phyloP scores from a whole-genome alignment of 2,113 vertebrate genomes.

The Cyanocitta stelleri region DNA sequence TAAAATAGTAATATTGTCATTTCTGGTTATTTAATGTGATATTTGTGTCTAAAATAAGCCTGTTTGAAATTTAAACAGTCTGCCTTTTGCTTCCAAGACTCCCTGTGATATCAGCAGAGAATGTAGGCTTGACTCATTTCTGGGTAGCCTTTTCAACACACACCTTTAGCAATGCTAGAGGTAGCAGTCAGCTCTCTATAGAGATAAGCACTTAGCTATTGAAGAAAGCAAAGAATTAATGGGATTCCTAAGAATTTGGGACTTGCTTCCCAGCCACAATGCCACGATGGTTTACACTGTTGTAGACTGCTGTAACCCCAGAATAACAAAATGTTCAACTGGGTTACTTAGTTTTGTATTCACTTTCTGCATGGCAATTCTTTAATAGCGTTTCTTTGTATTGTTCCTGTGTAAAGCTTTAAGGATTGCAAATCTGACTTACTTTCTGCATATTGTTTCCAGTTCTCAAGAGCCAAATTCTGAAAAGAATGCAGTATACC shows the following conservation, averaged over 20 bases:
- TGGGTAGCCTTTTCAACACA: conserved; percentile 22
- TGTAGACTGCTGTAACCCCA: neutral
- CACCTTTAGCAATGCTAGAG: conserved; percentile 10
- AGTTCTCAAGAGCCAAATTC: neutral
- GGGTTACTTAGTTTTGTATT: neutral
- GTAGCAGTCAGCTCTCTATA: conserved; percentile 6
- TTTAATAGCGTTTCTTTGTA: neutral
- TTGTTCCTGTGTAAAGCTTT: neutral
- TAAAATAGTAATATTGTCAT: neutral
- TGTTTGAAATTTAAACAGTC: neutral
- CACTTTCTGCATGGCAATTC: neutral
- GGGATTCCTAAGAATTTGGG: conserved; percentile 10
- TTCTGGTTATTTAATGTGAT: neutral
- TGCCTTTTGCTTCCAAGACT: neutral
- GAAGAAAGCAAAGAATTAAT: conserved; percentile 23
- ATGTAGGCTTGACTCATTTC: conserved; percentile 3
- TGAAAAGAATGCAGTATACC: neutral
- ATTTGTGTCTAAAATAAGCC: neutral
- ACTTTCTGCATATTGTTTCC: neutral
- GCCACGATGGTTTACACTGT: neutral
- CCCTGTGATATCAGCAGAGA: neutral
- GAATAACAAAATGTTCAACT: neutral
- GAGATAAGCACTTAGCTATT: conserved; percentile 2
- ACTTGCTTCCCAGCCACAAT: neutral
- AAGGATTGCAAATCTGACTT: neutral